Evolutionary conservation across 2,113 vertebrate species (phyloP).

Genomic region (Ceyx cyanopectus): DNA sequence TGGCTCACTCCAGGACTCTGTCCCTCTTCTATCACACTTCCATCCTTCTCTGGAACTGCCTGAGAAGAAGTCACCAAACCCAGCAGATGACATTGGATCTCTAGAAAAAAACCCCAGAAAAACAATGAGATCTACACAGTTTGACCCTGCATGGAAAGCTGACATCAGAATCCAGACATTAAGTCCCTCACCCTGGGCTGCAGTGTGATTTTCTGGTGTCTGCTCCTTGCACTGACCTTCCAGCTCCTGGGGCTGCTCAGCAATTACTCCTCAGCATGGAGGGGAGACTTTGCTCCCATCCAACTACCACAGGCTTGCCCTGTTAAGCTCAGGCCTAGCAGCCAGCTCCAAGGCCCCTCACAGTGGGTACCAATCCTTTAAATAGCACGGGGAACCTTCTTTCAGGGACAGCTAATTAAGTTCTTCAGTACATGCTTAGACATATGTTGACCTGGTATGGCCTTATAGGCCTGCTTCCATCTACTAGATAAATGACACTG

Average conservation of each 20-base stretch:
- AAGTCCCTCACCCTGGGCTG: not conserved
- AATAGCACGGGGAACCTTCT: constrained; percentile 31
- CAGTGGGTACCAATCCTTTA: constrained; percentile 37
- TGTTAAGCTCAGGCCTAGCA: constrained; percentile 12
- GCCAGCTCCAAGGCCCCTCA: not conserved
- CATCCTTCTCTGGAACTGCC: not conserved
- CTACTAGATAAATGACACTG: constrained; percentile 33
- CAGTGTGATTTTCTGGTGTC: not conserved
- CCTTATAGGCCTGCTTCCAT: constrained; percentile 10
- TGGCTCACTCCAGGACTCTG: not conserved
- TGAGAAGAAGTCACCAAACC: not conserved
- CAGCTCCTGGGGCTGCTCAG: not conserved
- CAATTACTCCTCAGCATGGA: not conserved
- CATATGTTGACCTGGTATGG: constrained; percentile 56
- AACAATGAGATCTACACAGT: not conserved
- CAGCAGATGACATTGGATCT: not conserved
- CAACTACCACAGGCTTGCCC: not conserved
- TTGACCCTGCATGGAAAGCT: not conserved
- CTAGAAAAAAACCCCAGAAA: not conserved
- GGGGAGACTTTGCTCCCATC: not conserved
- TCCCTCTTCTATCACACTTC: not conserved
- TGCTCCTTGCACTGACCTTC: not conserved
- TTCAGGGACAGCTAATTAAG: constrained; percentile 51
- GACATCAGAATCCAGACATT: not conserved
- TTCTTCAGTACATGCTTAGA: constrained; percentile 54